Evolutionary conservation across 2,797 vertebrate genomes (phyloP), one percentile per base, ranked within the genome.

Genomic region (Molossus molossus): DNA sequence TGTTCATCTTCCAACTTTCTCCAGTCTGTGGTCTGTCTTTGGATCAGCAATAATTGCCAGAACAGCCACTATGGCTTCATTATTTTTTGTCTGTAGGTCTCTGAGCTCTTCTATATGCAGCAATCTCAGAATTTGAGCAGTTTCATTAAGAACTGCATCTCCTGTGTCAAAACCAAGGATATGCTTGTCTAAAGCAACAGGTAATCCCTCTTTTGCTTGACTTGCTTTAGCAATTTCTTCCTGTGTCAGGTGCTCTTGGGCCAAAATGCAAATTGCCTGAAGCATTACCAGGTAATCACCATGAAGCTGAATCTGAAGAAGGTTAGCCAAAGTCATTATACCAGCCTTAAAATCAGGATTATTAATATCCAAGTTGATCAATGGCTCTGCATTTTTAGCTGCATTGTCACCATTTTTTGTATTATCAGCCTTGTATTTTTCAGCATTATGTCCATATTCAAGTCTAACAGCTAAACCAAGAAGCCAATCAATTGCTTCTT

Each of bases 31-130:
- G 98, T 99, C 99, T 29, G 99, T 99, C 98, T 99, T 99, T 97
- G 99, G 99, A 97, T 99, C 99, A 5, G 99, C 99, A 40, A 99
- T 99, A 96, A 99, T 99, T 29, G 99, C 99, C 98, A 99, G 99
- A 5, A 99, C 99, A 0, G 99, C 99, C 12, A 99, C 99, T 7
- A 99, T 99, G 89, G 99, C 99, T 92, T 99, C 99, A 37, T 99
- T 99, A 93, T 99, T 99, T 97, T 99, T 99, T 0, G 99, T 99
- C 94, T 99, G 99, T 91, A 99, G 99, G 97, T 99, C 99, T 50
- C 99, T 98, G 90, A 99, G 99, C 98, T 99, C 99, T 98, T 99
- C 99, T 96, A 99, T 99, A 97, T 99, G 99, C 97, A 99, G 99
- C 97, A 99, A 98, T 1, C 99, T 99, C 7, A 99, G 98, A 73